These are phyloP conservation scores for Notechis scutatus DNA, from an alignment of 2,113 vertebrate genomes.

Conservation along the genomic window DNA sequence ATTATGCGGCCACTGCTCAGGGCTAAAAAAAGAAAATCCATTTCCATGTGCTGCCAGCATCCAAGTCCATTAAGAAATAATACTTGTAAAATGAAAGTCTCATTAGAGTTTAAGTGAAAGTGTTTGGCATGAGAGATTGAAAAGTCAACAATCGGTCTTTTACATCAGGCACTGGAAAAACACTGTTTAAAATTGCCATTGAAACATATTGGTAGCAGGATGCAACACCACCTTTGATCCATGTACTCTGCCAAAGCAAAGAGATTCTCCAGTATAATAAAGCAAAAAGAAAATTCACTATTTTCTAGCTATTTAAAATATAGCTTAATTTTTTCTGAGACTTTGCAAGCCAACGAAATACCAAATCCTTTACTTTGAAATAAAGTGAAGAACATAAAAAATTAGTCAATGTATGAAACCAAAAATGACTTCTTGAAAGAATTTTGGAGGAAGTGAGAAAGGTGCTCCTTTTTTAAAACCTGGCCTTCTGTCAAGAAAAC, in stretches of 20 bases:
- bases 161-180: conserved; percentile 77
- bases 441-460: conserved; percentile 14
- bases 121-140: conserved; percentile 74
- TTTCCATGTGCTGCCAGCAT: conserved; percentile 60
- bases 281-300: conserved; percentile 65
- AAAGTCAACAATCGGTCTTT: conserved; percentile 78
- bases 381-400: conserved; percentile 34
- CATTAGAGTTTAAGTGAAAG: conserved; percentile 74
- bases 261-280: conserved; percentile 70
- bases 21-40: conserved; percentile 72
- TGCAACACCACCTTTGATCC: conserved; percentile 76
- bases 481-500: not conserved
- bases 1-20: conserved; percentile 61
- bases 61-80: conserved; percentile 81
- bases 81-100: conserved; percentile 77
- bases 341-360: conserved; percentile 49
- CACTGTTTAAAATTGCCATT: conserved; percentile 68
- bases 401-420: not conserved
- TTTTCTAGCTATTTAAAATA: conserved; percentile 56
- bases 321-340: conserved; percentile 60
- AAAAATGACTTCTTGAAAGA: conserved; percentile 21
- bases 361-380: conserved; percentile 54
- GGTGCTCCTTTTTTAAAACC: not conserved
- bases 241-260: conserved; percentile 74
- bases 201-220: conserved; percentile 81